phyloP scores from a whole-genome alignment of 2,113 vertebrate species.

The Tachycineta bicolor region DNA sequence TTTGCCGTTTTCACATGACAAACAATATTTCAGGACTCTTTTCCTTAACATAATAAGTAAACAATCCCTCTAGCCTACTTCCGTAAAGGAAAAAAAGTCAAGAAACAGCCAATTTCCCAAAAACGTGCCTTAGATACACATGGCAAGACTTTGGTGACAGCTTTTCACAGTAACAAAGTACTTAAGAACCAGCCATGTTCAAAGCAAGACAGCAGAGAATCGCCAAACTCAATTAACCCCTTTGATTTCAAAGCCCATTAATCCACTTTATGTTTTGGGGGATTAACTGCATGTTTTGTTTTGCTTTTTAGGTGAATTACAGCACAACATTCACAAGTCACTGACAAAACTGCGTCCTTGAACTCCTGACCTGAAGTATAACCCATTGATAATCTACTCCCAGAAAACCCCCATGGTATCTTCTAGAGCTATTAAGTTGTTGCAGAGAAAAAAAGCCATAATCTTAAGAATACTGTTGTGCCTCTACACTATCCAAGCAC shows the following conservation, averaged over 20 bases:
- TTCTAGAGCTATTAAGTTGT: background rate
- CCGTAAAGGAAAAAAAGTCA: background rate
- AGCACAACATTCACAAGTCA: background rate
- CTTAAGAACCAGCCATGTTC: background rate
- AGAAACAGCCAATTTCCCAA: background rate
- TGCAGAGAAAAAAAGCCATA: background rate
- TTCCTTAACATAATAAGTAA: background rate
- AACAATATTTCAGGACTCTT: background rate
- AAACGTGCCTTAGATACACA: background rate
- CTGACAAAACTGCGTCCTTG: background rate
- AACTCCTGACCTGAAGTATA: background rate
- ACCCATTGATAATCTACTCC: background rate
- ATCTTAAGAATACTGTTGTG: background rate
- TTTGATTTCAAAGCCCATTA: background rate
- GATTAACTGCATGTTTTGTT: background rate
- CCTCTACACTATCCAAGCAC: background rate
- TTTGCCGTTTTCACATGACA: background rate
- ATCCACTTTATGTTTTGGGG: background rate
- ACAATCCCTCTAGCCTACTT: background rate
- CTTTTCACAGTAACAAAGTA: background rate
- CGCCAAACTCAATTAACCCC: background rate
- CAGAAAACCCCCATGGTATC: background rate
- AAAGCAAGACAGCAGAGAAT: background rate
- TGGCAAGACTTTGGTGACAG: background rate
- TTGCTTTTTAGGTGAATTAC: background rate